Evolutionary conservation across 2,113 vertebrate species (phyloP), one percentile per base, ranked within the genome.

Genomic region (Drymodes brunneopygia): DNA sequence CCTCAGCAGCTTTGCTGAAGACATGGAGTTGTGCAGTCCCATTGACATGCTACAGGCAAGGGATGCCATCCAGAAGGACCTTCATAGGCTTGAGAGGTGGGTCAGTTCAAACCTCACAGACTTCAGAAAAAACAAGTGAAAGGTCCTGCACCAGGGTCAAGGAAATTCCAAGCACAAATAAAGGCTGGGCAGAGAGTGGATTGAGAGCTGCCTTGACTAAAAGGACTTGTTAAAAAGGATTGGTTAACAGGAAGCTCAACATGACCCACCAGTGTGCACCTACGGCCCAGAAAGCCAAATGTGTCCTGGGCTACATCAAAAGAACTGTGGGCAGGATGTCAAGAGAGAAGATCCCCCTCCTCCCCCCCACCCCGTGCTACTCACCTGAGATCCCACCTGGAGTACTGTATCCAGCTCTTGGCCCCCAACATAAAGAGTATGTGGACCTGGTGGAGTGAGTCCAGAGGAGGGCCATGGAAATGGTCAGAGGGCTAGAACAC

Each of bases 361-460:
- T n/a, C 4, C 0, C 1, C 13, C 28, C 19, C 47, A 5, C 0
- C 0, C 7, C 23, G 38, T 38, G 38, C 38, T 38, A 38, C 2
- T 79, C 20, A n/a, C 15, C 15, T 61, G 64, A 60, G 10, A n/a
- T 12, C 12, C 15, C 23, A 33, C 4, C 15, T n/a, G 73, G 23
- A 62, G 12, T 47, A 20, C 15, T 70, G 10, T 28, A 29, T 70
- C 27, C 47, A 67, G 5, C 18, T 86, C 36, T 67, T 27, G 27
- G 24, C 12, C 6, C 12, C 15, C 21, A 53, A 2, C 28, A 33
- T 4, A 45, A 69, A 58, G 38, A 19, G 2, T 38, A 9, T 18
- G 10, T 69, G 45, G 18, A 53, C 12, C 45, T 33, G 33, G 15
- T 44, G 22, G 54, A 78, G 5, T 69, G 12, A 51, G 19, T 60